A percentile compares a stretch with the other conserved stretches of the same genome.
Evolutionary conservation across 2,113 vertebrate species (phyloP).

Genomic region (Progne subis): DNA sequence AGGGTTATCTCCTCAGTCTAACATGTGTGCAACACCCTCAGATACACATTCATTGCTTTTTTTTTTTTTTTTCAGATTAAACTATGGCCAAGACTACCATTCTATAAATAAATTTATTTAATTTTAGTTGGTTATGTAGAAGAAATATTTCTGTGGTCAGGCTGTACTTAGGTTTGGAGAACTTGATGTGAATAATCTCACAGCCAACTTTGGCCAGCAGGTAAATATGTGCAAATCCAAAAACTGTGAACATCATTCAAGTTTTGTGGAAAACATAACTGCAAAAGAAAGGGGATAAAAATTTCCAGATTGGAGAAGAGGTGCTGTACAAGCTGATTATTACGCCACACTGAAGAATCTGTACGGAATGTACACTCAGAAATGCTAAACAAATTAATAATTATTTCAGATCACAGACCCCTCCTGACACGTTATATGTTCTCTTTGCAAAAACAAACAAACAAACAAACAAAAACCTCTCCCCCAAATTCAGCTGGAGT

Average conservation of each 20-base stretch:
- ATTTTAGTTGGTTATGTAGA: background rate
- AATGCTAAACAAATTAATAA: accelerated
- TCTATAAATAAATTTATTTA: background rate
- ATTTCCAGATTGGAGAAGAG: background rate
- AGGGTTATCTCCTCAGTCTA: background rate
- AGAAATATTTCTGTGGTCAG: background rate
- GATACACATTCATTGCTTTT: background rate
- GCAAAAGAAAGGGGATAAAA: background rate
- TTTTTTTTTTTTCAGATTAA: background rate
- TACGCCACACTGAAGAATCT: background rate
- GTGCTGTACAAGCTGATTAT: background rate
- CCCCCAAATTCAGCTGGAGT: background rate
- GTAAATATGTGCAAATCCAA: background rate
- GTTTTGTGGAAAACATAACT: background rate
- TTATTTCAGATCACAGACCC: accelerated
- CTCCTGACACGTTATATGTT: background rate
- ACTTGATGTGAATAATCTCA: background rate
- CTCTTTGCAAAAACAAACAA: too few species aligned
- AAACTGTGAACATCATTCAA: background rate
- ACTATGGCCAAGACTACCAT: background rate
- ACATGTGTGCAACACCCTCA: background rate
- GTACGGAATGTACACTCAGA: accelerated
- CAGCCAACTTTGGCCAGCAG: background rate
- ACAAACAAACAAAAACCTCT: too few species aligned
- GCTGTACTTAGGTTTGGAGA: background rate